Conservation (phyloP, 2,797 vertebrate genomes). For the Poliocrania exsul region DNA sequence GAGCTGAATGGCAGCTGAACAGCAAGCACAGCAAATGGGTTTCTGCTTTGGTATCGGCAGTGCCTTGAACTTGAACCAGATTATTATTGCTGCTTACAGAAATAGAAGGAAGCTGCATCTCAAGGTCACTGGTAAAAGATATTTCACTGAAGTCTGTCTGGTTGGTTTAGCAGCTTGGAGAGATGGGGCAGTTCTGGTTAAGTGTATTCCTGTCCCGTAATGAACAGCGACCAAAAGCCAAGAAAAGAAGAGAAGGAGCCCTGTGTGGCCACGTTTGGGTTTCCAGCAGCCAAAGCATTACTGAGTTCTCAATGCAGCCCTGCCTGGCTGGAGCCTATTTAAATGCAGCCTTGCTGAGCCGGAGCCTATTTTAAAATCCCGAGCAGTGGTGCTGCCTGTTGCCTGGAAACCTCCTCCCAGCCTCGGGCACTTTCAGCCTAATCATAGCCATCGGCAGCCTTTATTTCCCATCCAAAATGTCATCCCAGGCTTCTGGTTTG, state of each 20-base stretch:
- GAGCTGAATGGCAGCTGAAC: neutral
- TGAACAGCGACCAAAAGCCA: neutral
- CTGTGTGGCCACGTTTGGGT: neutral
- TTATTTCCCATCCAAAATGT: constrained; percentile 14
- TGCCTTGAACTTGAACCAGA: neutral
- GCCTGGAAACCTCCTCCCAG: constrained; percentile 48
- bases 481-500: constrained; percentile 6
- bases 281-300: neutral
- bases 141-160: neutral
- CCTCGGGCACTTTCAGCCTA: constrained; percentile 20
- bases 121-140: neutral
- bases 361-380: neutral
- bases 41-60: neutral
- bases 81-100: neutral
- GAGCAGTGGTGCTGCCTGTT: constrained; percentile 22
- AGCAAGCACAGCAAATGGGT: neutral
- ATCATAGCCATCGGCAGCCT: constrained; percentile 36
- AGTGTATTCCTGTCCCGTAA: neutral
- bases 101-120: neutral
- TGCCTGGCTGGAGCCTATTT: neutral
- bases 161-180: neutral
- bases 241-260: neutral
- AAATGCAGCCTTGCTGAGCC: neutral
- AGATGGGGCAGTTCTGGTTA: neutral
- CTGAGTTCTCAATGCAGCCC: constrained; percentile 19